Conservation (phyloP, 92 coral and sea anemone genomes). For the Desmophyllum pertusum region DNA sequence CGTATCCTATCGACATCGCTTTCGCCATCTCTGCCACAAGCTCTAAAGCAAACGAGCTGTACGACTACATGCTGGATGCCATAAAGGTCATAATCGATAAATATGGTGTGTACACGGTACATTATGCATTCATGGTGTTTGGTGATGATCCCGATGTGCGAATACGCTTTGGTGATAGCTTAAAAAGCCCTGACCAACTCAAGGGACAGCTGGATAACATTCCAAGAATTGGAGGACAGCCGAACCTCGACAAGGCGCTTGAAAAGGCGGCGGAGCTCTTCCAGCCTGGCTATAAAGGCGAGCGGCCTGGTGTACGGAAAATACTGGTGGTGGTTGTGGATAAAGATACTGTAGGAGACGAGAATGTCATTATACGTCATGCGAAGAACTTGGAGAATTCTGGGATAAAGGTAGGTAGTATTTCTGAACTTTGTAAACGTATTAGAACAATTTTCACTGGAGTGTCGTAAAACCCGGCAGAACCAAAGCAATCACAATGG, state of each 20-base stretch:
- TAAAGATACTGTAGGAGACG: constrained; percentile 43
- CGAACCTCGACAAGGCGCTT: constrained; percentile 73
- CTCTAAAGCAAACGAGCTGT: constrained; percentile 53
- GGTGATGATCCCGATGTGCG: constrained; percentile 46
- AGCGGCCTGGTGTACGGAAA: constrained; percentile 65
- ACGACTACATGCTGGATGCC: constrained; percentile 67
- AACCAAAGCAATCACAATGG: too few relatives aligned
- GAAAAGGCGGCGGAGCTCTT: constrained; percentile 67
- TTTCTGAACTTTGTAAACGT: too few relatives aligned
- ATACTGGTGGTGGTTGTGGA: constrained; percentile 82
- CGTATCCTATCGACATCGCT: constrained; percentile 60
- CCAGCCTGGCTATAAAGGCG: constrained; percentile 56
- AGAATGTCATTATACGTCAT: not conserved
- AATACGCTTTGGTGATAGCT: constrained; percentile 41
- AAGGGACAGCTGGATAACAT: constrained; percentile 48
- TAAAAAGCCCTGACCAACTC: constrained; percentile 52
- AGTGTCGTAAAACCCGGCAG: too few relatives aligned
- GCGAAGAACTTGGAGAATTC: constrained; percentile 23
- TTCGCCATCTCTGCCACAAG: constrained; percentile 79
- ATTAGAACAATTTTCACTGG: too few relatives aligned
- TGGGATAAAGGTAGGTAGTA: constrained; percentile 22
- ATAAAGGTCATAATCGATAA: constrained; percentile 59
- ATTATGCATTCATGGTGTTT: constrained; percentile 68
- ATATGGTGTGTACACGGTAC: constrained; percentile 66
- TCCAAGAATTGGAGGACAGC: constrained; percentile 45